Base-by-base conservation (phyloP, 2,113 vertebrate genomes). In the Pterocles orientalis region DNA sequence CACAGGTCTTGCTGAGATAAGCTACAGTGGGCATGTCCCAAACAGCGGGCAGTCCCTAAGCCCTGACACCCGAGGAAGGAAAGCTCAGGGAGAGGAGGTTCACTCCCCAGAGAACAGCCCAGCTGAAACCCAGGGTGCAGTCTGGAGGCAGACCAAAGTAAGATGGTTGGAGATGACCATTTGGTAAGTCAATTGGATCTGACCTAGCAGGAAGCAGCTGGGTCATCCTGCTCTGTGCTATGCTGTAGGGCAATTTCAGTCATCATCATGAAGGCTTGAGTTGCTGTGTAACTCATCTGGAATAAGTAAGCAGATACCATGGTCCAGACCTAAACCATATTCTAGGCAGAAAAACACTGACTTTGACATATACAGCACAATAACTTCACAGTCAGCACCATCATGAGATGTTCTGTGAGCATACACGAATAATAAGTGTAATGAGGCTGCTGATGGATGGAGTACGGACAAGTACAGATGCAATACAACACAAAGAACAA, bases 391-490 rank as follows among this genome's bases (percentile, higher is more conserved):
- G 96, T 80, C 91, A 96, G 86, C 85, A 95, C 57, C 86, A 79
- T 72, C 88, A 91, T 1, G 0, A 76, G 77, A 90, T 39, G 83
- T 93, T 97, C 81, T 94, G 91, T 86, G 90, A 95, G 82, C 48
- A 65, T 33, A 41, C 41, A 41, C 41, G 6, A 41, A 41, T 41
- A 94, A 96, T 41, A 94, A 96, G 62, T 77, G 78, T 92, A 90
- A 95, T 80, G 89, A 95, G 72, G 90, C 92, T 93, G 82, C 84
- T 90, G 91, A 96, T 81, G 94, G 90, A 94, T 94, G 91, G 76
- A 78, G 84, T 48, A 95, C 75, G 87, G 88, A 96, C 92, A 93
- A 78, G 92, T 95, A 95, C 82, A 94, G 92, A 97, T 92, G 92
- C 95, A 88, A 75, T 73, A 68, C 84, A 85, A 88, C 95, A 97